Evolutionary conservation across 2,888 invertebrate genomes (phyloP).

Genomic region (Acronicta alni): DNA sequence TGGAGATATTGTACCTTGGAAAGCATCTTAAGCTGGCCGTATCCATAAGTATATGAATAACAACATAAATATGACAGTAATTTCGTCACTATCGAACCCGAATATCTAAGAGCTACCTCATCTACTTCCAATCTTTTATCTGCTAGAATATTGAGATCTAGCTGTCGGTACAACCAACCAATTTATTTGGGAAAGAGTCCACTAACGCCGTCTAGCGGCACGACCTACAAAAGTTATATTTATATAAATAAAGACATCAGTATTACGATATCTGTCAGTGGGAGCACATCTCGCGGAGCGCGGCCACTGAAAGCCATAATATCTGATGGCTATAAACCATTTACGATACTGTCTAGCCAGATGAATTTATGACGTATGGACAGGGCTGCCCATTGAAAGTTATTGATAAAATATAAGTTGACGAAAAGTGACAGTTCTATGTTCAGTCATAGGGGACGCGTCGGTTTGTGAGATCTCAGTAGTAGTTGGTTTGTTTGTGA

Average conservation of each 20-base stretch:
- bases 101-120: no score
- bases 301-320: constrained; percentile 68
- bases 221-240: constrained; percentile 33
- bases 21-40: no score
- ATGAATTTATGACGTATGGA: constrained; percentile 65
- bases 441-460: neutral
- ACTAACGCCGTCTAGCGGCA: constrained; percentile 43
- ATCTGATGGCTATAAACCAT: constrained; percentile 73
- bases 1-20: no score
- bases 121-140: no score
- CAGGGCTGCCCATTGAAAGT: constrained; percentile 53
- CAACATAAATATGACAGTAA: no score
- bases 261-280: constrained; percentile 52
- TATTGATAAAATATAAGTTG: constrained; percentile 35
- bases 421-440: neutral
- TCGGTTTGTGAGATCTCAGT: neutral
- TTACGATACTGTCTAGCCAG: constrained; percentile 79
- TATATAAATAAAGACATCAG: constrained; percentile 46
- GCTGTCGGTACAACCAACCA: no score
- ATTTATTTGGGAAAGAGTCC: neutral
- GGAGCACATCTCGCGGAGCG: constrained; percentile 42
- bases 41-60: no score
- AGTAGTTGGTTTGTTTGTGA: no score
- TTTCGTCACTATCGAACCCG: no score
- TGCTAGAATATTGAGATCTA: no score